Percentiles rank a stretch among this genome's conserved stretches.
Evolutionary conservation across 2,797 vertebrate species (phyloP).

Genomic region (Manis javanica): DNA sequence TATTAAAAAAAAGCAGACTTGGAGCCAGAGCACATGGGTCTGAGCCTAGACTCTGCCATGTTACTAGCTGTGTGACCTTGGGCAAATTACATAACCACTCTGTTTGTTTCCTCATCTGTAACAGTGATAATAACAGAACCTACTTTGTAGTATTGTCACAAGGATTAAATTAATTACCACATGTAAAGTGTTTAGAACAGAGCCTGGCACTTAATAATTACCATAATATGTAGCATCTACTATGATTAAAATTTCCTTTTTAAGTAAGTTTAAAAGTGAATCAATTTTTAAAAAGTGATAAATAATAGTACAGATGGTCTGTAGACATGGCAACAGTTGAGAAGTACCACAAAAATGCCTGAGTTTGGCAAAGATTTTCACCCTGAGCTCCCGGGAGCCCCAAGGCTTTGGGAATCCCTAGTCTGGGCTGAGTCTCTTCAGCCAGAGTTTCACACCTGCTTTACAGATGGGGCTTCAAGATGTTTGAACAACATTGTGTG

Average conservation of each 20-base stretch:
- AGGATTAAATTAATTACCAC: neutral
- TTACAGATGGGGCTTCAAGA: neutral
- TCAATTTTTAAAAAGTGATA: neutral
- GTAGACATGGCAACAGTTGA: neutral
- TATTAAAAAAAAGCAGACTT: no score
- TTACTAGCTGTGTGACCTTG: neutral
- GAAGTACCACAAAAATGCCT: neutral
- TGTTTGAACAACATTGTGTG: neutral
- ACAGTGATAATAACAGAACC: neutral
- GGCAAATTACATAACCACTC: neutral
- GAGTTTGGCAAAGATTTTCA: constrained; percentile 1
- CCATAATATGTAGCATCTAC: neutral
- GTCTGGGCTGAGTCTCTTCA: neutral
- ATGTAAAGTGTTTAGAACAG: neutral
- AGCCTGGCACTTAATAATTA: neutral
- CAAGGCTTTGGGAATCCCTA: neutral
- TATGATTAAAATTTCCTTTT: neutral
- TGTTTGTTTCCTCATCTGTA: neutral
- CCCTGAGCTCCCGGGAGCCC: neutral
- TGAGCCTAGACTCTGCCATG: neutral
- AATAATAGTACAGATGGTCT: neutral
- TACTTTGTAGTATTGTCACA: neutral
- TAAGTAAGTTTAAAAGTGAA: neutral
- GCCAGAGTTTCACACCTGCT: neutral
- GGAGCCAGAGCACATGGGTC: neutral